Evolutionary conservation across 2,888 invertebrate species (phyloP), one percentile per base, ranked within the genome.

Genomic region (Macaria liturata): DNA sequence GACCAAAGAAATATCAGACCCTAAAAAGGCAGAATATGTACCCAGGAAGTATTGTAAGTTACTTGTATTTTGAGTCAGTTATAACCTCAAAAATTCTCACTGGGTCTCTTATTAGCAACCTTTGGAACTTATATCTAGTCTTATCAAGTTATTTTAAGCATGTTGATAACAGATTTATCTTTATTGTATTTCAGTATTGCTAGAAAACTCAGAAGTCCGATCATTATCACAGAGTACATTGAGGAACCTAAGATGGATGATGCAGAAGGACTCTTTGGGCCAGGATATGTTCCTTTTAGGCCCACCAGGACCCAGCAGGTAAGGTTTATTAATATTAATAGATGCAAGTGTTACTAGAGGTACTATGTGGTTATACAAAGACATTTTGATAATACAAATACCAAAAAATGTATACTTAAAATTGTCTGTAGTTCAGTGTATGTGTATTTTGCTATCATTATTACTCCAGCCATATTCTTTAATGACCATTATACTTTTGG

Each of bases 231-330:
- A 97, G 86, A 95, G 95, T 59, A 94, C 94, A 0, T 84, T 98
- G 4, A 94, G 95, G 62, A 97, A 98, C 81, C 87, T 99, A 69
- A 93, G 96, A 93, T 99, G 99, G 99, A 97, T 99, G 95, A 94
- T 98, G 91, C 98, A 99, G 80, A 99, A 99, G 81, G 98, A 99
- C 84, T 80, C 95, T 32, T 88, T 99, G 3, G 96, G 97, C 0
- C 99, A 99, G 84, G 99, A 99, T 78, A 97, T 99, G 89, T 99
- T 99, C 83, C 91, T 99, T 40, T 94, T 99, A 59, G 99, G 99
- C 0, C 94, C 95, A 32, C 99, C 99, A 5, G 99, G 99, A 0
- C 95, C 96, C 0, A 91, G 94, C 78, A 85, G 92, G 92, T 91
- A 64, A 32, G 1, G 32, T 32, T 3, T 46, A 8, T 45, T 9